Evolutionary conservation across 1,140 invertebrate genomes (phyloP).

Genomic region (Drosophila equinoxialis): DNA sequence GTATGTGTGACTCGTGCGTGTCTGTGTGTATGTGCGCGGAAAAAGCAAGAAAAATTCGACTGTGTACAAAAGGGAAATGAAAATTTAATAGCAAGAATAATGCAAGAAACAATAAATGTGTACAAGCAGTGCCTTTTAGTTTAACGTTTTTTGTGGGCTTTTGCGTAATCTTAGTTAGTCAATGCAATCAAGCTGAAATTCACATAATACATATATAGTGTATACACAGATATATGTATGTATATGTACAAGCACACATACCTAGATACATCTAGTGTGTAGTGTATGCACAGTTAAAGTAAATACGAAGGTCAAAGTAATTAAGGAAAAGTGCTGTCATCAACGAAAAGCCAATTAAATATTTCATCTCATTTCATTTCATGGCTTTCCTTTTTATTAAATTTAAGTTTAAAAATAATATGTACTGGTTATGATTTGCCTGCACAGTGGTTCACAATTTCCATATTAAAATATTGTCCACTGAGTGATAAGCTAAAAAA

Average conservation of each 20-base stretch:
- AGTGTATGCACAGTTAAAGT: slow-evolving; percentile 1
- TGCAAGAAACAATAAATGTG: slow-evolving; percentile 1
- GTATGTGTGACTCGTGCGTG: slow-evolving; percentile 13
- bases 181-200: not conserved
- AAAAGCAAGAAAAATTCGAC: slow-evolving; percentile 23
- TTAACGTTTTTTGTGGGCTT: slow-evolving; percentile 23
- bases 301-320: slow-evolving; percentile 10
- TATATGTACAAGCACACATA: not conserved
- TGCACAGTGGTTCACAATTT: not conserved
- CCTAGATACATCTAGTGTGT: not conserved
- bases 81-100: slow-evolving; percentile 11
- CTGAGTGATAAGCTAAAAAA: too few relatives aligned
- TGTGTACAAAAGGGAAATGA: slow-evolving; percentile 5
- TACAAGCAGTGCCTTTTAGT: slow-evolving; percentile 43
- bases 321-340: not conserved
- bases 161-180: slow-evolving; percentile 17
- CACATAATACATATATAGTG: slow-evolving; percentile 4
- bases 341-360: slow-evolving; percentile 1
- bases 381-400: not conserved
- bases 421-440: not conserved
- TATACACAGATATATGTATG: not conserved
- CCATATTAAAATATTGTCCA: not conserved
- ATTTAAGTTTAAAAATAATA: slow-evolving; percentile 5
- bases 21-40: slow-evolving; percentile 21
- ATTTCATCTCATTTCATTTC: not conserved